Base-by-base conservation (phyloP, 1,140 invertebrate species). In the Drepana arcuata region DNA sequence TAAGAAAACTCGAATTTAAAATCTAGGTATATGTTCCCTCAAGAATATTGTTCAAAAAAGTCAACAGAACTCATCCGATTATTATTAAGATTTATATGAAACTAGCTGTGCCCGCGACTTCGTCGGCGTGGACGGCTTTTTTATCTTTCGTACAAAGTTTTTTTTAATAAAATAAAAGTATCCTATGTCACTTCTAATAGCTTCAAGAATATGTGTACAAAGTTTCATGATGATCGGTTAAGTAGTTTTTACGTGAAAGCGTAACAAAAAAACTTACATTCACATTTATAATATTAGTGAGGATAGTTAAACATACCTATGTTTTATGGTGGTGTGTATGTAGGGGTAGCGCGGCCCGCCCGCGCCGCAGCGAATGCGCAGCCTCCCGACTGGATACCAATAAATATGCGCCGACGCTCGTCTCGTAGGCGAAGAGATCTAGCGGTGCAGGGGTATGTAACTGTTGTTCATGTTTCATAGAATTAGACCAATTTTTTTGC, bases 331-430 rank as follows among this genome's bases (percentile, higher is more conserved):
- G 18, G 18, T 5, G 18, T 21, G 33, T 28, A 11, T n/a, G 32
- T n/a, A 33, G 41, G 68, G 68, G 64, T 53, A 51, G 57, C 54
- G 58, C 71, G 66, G 66, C 57, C 54, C 62, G 69, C 65, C 61
- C 59, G 60, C 62, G 61, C 69, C 65, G 61, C 70, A 30, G 44
- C 38, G 50, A 72, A 62, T 70, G 67, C 31, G 42, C 42, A 46
- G 40, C 45, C 43, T 29, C 15, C 38, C 33, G 33, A 11, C 51
- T 41, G 34, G 51, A 55, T 59, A 63, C 44, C 59, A 67, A 68
- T 79, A 72, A 78, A 78, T 79, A 79, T 78, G 63, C 63, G 70
- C 41, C 35, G 38, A 51, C 61, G 62, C 62, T 61, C 54, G 52
- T 56, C 59, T 56, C 54, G 34, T 18, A 34, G 49, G 41, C 49